Evolutionary conservation across 2,888 invertebrate species (phyloP).

Genomic region (Polyommatus iphigenia): DNA sequence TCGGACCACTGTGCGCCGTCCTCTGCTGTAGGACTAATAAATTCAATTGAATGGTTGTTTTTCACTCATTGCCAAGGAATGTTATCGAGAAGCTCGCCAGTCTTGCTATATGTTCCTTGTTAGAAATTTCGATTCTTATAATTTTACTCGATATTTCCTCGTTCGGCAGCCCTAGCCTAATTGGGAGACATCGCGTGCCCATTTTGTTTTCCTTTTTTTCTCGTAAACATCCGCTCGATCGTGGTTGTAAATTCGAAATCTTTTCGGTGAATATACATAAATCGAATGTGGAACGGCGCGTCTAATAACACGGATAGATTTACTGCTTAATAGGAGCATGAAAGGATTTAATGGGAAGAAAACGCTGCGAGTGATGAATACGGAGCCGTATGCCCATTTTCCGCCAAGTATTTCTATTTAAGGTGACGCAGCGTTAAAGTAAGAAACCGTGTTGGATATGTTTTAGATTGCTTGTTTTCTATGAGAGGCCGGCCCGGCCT

Average conservation of each 20-base stretch:
- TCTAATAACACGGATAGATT: slow-evolving; percentile 1
- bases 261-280: slow-evolving; percentile 9
- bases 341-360: background rate
- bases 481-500: too few species aligned
- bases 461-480: too few species aligned
- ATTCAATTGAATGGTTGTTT: background rate
- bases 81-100: background rate
- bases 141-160: background rate
- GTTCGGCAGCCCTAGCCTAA: slow-evolving; percentile 6
- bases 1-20: too few species aligned
- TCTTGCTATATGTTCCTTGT: background rate
- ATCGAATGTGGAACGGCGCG: background rate
- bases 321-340: background rate
- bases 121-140: background rate
- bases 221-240: slow-evolving; percentile 36
- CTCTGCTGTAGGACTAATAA: slow-evolving; percentile 4
- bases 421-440: too few species aligned
- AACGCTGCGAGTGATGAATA: background rate
- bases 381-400: background rate
- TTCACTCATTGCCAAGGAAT: background rate
- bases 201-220: slow-evolving; percentile 7
- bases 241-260: slow-evolving; percentile 32
- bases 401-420: background rate
- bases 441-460: too few species aligned
- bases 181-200: background rate